phyloP scores from a whole-genome alignment of 2,113 vertebrate species.

The Enhydra lutris region DNA sequence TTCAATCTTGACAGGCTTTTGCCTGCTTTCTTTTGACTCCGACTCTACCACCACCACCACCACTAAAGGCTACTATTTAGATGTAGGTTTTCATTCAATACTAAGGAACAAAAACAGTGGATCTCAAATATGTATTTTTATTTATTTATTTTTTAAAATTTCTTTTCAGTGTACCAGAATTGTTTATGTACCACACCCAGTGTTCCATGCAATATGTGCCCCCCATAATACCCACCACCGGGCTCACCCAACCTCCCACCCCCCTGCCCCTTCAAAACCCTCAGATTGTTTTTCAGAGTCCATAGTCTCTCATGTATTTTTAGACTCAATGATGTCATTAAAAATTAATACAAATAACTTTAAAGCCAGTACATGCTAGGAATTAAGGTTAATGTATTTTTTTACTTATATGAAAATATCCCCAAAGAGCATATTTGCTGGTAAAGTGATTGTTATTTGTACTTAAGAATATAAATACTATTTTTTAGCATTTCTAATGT shows the following conservation, averaged over 20 bases:
- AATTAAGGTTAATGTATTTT: neutral
- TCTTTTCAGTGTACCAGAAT: too few relatives aligned
- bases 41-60: neutral
- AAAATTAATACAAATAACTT: conserved; percentile 15
- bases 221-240: too few relatives aligned
- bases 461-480: neutral
- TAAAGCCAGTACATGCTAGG: neutral
- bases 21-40: neutral
- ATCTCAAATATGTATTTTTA: neutral
- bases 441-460: neutral
- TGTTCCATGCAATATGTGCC: too few relatives aligned
- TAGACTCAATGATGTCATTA: neutral
- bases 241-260: too few relatives aligned
- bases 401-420: neutral
- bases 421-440: neutral
- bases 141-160: too few relatives aligned
- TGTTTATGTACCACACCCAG: too few relatives aligned
- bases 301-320: neutral
- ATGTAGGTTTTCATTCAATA: neutral
- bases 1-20: neutral
- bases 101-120: conserved; percentile 2
- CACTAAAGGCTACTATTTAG: neutral
- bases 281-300: too few relatives aligned
- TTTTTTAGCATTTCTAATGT: neutral
- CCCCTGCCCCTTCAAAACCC: too few relatives aligned